Conservation (phyloP, 2,888 invertebrate species). For the Ectobius pallidus region DNA sequence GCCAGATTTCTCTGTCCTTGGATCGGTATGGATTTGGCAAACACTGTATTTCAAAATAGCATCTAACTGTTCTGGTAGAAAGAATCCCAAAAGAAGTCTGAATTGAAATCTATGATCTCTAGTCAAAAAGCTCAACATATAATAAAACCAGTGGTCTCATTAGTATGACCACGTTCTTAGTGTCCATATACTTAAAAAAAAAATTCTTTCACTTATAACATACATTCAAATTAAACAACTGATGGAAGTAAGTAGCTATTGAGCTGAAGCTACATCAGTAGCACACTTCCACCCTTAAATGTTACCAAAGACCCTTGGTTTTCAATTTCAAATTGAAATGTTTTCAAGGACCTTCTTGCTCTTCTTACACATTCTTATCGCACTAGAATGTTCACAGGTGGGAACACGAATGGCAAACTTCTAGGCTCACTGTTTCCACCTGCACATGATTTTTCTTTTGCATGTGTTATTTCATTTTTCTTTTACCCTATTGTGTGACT, state of each 20-base stretch:
- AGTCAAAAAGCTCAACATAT: constrained; percentile 13
- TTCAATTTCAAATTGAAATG: not conserved
- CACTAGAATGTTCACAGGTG: not conserved
- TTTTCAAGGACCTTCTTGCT: not conserved
- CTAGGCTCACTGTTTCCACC: not conserved
- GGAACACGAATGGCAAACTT: constrained; percentile 6
- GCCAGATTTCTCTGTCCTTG: not conserved
- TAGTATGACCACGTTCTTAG: not conserved
- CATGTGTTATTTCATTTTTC: no score
- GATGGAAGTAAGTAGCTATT: not conserved
- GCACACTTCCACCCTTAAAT: constrained; percentile 9
- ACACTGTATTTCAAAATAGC: not conserved
- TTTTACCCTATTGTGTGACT: constrained; percentile 14
- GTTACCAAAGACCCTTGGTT: not conserved
- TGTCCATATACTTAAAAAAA: constrained; percentile 3
- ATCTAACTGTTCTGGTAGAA: not conserved
- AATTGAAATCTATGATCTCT: not conserved
- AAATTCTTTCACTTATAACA: not conserved
- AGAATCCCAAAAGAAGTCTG: constrained; percentile 14
- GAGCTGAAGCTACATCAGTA: not conserved
- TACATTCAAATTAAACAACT: not conserved
- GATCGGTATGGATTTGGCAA: constrained; percentile 6
- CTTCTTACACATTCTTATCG: not conserved
- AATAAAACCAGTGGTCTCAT: not conserved
- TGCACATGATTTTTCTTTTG: not conserved